Percentiles rank a stretch among this genome's conserved stretches.
phyloP scores from a whole-genome alignment of 1,140 invertebrate genomes.

The Harlomillsia oculata region DNA sequence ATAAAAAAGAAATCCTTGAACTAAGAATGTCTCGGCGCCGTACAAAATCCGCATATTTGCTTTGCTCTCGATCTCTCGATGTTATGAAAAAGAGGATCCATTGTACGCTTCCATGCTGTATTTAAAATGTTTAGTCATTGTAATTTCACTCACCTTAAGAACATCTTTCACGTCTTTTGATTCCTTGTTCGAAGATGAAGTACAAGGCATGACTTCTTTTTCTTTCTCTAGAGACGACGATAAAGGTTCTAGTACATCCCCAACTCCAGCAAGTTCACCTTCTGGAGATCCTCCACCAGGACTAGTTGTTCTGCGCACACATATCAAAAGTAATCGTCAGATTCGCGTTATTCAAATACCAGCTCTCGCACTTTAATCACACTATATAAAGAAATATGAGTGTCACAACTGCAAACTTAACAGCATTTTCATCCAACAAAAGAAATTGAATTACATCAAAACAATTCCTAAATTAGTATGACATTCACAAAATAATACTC shows the following conservation, averaged over 20 bases:
- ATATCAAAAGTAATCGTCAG: conserved; percentile 1
- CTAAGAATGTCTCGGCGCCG: neutral
- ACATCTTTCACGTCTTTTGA: neutral
- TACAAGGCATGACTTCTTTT: conserved; percentile 11
- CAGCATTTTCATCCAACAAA: too few relatives aligned
- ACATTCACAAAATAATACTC: too few relatives aligned
- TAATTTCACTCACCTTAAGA: neutral
- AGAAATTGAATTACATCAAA: too few relatives aligned
- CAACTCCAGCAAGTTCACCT: conserved; percentile 18
- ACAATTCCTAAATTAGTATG: too few relatives aligned
- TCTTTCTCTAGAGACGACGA: too few relatives aligned
- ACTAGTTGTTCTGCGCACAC: conserved; percentile 20
- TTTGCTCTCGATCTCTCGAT: neutral
- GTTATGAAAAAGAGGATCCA: neutral
- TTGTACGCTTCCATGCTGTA: too few relatives aligned
- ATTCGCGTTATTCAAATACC: neutral
- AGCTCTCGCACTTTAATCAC: neutral
- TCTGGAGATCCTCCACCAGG: conserved; percentile 36
- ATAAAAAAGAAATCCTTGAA: too few relatives aligned
- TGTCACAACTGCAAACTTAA: too few relatives aligned
- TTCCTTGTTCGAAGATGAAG: conserved; percentile 28
- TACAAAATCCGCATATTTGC: neutral
- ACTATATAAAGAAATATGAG: too few relatives aligned
- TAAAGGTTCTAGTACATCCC: conserved; percentile 35
- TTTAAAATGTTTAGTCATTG: neutral